These are phyloP conservation scores for Drosophila quinaria DNA, from an alignment of 2,888 invertebrate species.

Conservation along the genomic window DNA sequence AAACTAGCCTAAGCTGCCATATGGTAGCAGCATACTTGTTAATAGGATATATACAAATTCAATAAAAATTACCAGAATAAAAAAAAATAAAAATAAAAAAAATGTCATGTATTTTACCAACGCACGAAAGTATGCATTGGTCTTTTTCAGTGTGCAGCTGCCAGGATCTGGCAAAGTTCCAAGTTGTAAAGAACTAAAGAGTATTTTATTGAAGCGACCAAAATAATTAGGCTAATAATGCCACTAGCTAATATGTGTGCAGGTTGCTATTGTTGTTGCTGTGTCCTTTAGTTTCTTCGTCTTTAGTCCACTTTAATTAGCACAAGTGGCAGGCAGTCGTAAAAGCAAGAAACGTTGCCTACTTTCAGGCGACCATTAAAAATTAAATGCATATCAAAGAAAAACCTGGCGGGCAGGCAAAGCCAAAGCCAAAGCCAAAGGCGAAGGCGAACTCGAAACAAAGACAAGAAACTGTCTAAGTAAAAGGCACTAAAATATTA, in stretches of 20 bases:
- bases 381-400: slow-evolving; percentile 70
- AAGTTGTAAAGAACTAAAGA: background rate
- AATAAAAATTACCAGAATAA: too few relatives aligned
- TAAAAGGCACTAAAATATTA: slow-evolving; percentile 74
- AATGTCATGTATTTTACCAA: background rate
- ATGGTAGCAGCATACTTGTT: too few relatives aligned
- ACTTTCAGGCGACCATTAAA: slow-evolving; percentile 73
- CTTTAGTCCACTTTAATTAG: slow-evolving; percentile 67
- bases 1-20: too few relatives aligned
- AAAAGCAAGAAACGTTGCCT: slow-evolving; percentile 64
- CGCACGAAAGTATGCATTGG: slow-evolving; percentile 13
- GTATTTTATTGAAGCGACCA: slow-evolving; percentile 4
- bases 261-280: background rate
- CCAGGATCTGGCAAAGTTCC: too few relatives aligned
- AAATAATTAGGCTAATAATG: slow-evolving; percentile 32
- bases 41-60: too few relatives aligned
- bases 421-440: slow-evolving; percentile 4
- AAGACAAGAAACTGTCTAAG: slow-evolving; percentile 35
- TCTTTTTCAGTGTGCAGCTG: background rate
- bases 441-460: slow-evolving; percentile 4
- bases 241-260: background rate
- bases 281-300: background rate
- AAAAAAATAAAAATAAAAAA: too few relatives aligned
- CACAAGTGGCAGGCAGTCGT: slow-evolving; percentile 61
- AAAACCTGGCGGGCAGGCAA: slow-evolving; percentile 48